These are phyloP conservation scores for Glyptemys insculpta DNA, from an alignment of 2,797 vertebrate genomes.

Conservation along the genomic window DNA sequence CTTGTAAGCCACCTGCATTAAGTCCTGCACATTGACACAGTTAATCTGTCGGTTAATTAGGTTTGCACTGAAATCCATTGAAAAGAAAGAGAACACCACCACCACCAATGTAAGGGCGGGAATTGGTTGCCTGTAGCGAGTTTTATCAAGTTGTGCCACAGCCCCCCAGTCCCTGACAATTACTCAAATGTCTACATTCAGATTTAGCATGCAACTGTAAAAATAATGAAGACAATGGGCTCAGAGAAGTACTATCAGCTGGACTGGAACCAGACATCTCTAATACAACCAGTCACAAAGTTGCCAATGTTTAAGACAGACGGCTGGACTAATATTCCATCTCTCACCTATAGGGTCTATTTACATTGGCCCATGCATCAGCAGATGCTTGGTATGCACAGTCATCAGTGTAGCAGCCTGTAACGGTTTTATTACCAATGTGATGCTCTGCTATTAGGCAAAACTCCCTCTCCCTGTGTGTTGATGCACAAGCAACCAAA, in stretches of 20 bases:
- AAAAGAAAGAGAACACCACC: neutral
- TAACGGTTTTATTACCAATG: neutral
- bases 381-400: neutral
- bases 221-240: neutral
- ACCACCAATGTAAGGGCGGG: neutral
- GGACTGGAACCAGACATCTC: neutral
- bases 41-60: conserved; percentile 33
- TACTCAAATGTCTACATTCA: neutral
- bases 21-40: neutral
- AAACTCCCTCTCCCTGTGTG: neutral
- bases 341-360: rapidly evolving
- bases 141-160: conserved; percentile 7
- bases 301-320: neutral
- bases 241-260: neutral
- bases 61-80: neutral
- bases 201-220: neutral
- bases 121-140: neutral
- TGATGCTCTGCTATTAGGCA: neutral
- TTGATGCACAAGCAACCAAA: conserved; percentile 16
- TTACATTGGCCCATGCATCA: neutral
- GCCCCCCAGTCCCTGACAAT: neutral
- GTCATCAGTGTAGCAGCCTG: neutral
- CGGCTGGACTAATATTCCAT: neutral
- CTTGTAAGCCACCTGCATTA: neutral
- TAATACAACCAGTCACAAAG: neutral